Evolutionary conservation across 1,140 invertebrate genomes (phyloP).

Genomic region (Drosophila sp.): DNA sequence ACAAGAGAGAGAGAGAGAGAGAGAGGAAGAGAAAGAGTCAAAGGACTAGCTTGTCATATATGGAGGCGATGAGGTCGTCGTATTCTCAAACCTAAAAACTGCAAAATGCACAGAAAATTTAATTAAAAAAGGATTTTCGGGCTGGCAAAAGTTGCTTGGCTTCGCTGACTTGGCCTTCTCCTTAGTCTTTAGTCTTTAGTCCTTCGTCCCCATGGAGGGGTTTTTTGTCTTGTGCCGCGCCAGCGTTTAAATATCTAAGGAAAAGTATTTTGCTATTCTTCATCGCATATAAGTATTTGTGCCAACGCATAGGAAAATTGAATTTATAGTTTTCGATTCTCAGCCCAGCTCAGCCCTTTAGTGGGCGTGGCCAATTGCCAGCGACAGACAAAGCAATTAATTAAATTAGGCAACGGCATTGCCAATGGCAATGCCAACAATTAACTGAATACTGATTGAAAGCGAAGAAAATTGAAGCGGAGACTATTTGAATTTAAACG

Average conservation of each 20-base stretch:
- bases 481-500: not conserved
- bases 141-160: conserved; percentile 73
- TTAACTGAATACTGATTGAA: conserved; percentile 2
- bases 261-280: conserved; percentile 62
- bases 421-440: conserved; percentile 26
- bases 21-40: conserved; percentile 14
- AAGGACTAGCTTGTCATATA: conserved; percentile 69
- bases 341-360: not conserved
- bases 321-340: conserved; percentile 71
- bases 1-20: not conserved
- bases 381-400: conserved; percentile 75
- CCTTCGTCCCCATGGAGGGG: not conserved
- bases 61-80: conserved; percentile 47
- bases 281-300: conserved; percentile 17
- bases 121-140: conserved; percentile 82
- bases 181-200: too few relatives aligned
- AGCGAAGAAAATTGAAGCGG: not conserved
- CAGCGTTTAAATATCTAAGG: conserved; percentile 33
- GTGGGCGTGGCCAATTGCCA: conserved; percentile 69
- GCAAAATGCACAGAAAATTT: conserved; percentile 82
- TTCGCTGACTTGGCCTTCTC: conserved; percentile 70
- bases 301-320: conserved; percentile 74
- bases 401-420: conserved; percentile 68
- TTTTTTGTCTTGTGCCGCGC: conserved; percentile 38
- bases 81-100: conserved; percentile 77